Conservation (phyloP, 2,888 invertebrate genomes). For the Andrena flavipes region DNA sequence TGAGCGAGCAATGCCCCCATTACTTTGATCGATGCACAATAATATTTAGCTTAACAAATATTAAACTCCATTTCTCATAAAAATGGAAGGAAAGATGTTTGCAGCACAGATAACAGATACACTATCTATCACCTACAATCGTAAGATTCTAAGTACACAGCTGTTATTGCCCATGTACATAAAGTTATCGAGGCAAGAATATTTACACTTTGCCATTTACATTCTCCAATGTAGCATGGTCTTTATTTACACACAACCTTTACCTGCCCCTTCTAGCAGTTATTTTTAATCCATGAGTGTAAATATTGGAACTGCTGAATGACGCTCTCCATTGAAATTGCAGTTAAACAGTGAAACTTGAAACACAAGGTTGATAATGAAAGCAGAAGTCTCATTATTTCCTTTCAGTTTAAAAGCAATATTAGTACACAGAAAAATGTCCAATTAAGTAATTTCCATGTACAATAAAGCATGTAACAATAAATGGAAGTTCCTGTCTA, state of each 20-base stretch:
- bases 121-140: not conserved
- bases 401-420: not conserved
- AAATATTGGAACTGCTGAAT: not conserved
- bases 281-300: not conserved
- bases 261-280: not conserved
- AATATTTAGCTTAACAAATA: no score
- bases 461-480: not conserved
- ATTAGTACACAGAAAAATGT: no score
- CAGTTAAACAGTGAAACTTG: not conserved
- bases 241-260: not conserved
- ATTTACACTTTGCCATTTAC: not conserved
- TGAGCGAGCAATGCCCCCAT: no score
- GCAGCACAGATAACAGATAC: not conserved
- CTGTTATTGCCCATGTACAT: not conserved
- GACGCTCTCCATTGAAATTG: no score
- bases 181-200: not conserved
- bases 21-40: no score
- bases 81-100: no score
- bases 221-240: not conserved
- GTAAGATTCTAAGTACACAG: not conserved
- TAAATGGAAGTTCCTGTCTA: slow-evolving; percentile 2
- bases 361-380: no score
- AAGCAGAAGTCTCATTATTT: no score
- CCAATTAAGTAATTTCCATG: not conserved
- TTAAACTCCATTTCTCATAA: no score